Conservation (phyloP, 30 jellyfish, hydroid and myxozoan species). For the Phacellophora camtschatica region DNA sequence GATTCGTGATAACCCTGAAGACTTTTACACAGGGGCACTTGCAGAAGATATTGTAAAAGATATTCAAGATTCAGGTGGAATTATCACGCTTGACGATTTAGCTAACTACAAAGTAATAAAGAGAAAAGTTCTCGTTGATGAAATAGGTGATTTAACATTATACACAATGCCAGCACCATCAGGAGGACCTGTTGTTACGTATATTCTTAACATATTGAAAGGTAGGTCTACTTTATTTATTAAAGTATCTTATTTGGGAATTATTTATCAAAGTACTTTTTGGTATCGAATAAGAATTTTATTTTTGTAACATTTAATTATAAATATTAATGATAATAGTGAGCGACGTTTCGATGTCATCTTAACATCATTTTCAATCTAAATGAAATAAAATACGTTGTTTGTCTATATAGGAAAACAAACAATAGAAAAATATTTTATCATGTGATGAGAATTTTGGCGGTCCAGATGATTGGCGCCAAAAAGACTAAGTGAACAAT, state of each 20-base stretch:
- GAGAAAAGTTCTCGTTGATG: constrained; percentile 80
- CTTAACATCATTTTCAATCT: too few relatives aligned
- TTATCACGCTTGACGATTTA: constrained; percentile 86
- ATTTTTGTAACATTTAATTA: too few relatives aligned
- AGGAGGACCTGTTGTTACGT: constrained; percentile 94
- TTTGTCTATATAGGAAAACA: too few relatives aligned
- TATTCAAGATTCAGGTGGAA: constrained; percentile 98
- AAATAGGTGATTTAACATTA: constrained; percentile 87
- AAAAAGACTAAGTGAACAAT: too few relatives aligned
- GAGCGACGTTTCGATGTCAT: too few relatives aligned
- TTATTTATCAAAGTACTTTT: too few relatives aligned
- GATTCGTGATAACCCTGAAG: constrained; percentile 91
- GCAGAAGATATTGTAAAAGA: constrained; percentile 98
- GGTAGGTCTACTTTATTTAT: constrained; percentile 43
- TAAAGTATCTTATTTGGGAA: neutral
- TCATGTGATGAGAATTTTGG: too few relatives aligned
- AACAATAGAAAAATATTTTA: too few relatives aligned
- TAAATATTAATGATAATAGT: too few relatives aligned
- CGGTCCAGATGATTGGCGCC: too few relatives aligned
- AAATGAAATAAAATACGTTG: too few relatives aligned
- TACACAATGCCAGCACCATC: constrained; percentile 93
- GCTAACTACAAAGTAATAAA: constrained; percentile 91
- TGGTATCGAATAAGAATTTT: too few relatives aligned
- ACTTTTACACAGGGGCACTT: constrained; percentile 94
- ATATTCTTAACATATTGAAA: constrained; percentile 83